Base-by-base conservation (phyloP, 2,797 vertebrate species). In the Acipenser transmontanus region DNA sequence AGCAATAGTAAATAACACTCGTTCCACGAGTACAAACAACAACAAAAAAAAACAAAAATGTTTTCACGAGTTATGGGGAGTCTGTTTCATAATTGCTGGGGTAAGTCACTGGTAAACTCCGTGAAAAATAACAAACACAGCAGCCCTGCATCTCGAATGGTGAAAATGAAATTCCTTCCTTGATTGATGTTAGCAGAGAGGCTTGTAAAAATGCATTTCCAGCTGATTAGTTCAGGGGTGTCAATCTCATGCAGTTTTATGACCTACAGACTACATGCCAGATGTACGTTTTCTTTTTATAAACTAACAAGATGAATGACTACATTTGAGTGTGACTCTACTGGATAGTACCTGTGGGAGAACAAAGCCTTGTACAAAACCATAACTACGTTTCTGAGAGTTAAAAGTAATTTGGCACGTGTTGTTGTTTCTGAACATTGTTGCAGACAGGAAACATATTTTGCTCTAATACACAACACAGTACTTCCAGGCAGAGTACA, bases 261-360 rank as follows among this genome's bases (percentile, higher is more conserved):
- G 87, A 86, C 87, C 89, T 81, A 71, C 84, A 78, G 78, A 84
- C 89, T 83, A 74, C 79, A 81, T 67, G 74, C 85, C 85, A 90
- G 85, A 89, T 89, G 86, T 85, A 85, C 82, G 69, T 85, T 79
- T 80, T 79, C 85, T 89, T 91, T 92, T 89, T 90, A 86, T 91
- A 91, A 92, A 88, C 81, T 90, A 90, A 91, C 88, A 88, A 93
- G 85, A 93, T 78, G 82, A 92, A 93, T 89, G 85, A 79, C 66
- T 80, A 80, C 78, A 84, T 83, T 48, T 67, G 65, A 85, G 72
- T 66, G 81, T 74, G 82, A 63, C 70, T 76, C 71, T 59, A 71
- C 65, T 73, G 65, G 47, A 68, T 77, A 78, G 67, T 83, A 81
- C 83, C 82, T 83, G 66, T 52, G 79, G 83, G 82, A 81, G 72